These are phyloP conservation scores for Morphnarchus princeps DNA, from an alignment of 2,113 vertebrate genomes.

Conservation along the genomic window DNA sequence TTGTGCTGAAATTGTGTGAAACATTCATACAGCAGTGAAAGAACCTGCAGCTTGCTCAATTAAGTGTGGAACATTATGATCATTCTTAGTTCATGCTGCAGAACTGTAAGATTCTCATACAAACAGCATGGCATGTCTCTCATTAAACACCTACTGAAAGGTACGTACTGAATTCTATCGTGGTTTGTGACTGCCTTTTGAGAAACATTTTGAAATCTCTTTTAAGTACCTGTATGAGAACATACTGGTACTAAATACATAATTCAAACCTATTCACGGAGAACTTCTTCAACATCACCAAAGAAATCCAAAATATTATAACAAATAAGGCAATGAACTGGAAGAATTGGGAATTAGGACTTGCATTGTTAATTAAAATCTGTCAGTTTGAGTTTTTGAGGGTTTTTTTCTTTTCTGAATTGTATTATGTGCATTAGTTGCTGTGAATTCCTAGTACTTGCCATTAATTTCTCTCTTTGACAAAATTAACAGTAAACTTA, in stretches of 20 bases:
- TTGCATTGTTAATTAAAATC: neutral
- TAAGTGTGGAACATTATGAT: neutral
- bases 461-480: neutral
- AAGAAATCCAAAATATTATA: neutral
- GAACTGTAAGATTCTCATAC: neutral
- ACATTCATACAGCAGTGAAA: neutral
- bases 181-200: neutral
- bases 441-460: neutral
- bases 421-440: neutral
- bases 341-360: neutral
- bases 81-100: neutral
- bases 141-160: neutral
- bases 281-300: neutral
- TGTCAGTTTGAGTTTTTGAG: neutral
- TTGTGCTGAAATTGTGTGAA: neutral
- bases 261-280: neutral
- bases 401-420: neutral
- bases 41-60: neutral
- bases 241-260: neutral
- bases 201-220: neutral
- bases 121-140: neutral
- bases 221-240: fast-evolving
- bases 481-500: neutral
- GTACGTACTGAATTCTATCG: neutral
- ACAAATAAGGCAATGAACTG: neutral